These are phyloP conservation scores for Cliona cf. orientalis DNA, from an alignment of 37 sponge, comb jelly and placozoan species.

Conservation along the genomic window DNA sequence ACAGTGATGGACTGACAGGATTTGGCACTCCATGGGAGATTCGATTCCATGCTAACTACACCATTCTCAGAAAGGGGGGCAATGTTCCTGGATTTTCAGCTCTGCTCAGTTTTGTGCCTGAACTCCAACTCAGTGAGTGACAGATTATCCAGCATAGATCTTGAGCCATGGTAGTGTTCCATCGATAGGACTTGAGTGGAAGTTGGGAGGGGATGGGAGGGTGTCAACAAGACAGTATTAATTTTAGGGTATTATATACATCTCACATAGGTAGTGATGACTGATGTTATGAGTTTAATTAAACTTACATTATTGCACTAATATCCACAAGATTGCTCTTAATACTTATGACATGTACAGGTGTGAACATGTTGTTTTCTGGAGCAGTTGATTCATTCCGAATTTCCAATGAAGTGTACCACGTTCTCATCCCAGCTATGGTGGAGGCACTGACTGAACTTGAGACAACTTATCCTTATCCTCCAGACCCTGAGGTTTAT, in stretches of 20 bases:
- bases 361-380: constrained; percentile 66
- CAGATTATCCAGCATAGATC: too few relatives aligned
- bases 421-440: constrained; percentile 45
- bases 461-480: constrained; percentile 32
- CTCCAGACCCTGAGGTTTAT: constrained; percentile 32
- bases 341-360: constrained; percentile 29
- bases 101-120: constrained; percentile 65
- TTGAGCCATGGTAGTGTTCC: too few relatives aligned
- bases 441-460: not conserved
- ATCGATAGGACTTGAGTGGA: too few relatives aligned
- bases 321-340: too few relatives aligned
- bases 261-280: not conserved
- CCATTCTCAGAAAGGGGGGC: constrained; percentile 71
- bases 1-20: constrained; percentile 60
- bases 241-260: not conserved
- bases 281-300: too few relatives aligned
- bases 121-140: constrained; percentile 63
- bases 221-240: not conserved
- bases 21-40: constrained; percentile 91
- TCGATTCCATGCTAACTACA: constrained; percentile 48
- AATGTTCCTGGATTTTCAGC: constrained; percentile 81
- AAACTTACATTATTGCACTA: too few relatives aligned
- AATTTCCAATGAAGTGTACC: constrained; percentile 1
- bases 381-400: constrained; percentile 54
- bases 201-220: too few relatives aligned